These are phyloP conservation scores for Dione juno DNA, from an alignment of 2,888 invertebrate genomes.

Conservation along the genomic window DNA sequence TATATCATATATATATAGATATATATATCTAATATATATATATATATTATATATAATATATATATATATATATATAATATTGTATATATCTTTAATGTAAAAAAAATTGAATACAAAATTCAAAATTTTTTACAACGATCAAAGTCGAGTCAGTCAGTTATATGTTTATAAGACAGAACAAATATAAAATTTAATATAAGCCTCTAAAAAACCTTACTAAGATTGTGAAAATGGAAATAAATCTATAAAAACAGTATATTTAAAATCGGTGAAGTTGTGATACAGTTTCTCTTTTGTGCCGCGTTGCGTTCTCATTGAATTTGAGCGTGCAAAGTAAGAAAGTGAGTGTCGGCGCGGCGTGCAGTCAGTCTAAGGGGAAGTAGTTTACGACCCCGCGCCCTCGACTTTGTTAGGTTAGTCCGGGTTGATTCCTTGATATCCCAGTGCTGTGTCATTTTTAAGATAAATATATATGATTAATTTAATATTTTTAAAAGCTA, in stretches of 20 bases:
- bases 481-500: not conserved
- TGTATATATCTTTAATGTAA: too few relatives aligned
- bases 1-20: too few relatives aligned
- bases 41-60: too few relatives aligned
- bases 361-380: constrained; percentile 67
- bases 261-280: constrained; percentile 34
- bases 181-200: too few relatives aligned
- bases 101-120: too few relatives aligned
- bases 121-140: too few relatives aligned
- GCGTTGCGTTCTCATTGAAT: constrained; percentile 41
- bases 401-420: constrained; percentile 65
- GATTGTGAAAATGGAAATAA: constrained; percentile 14
- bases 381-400: constrained; percentile 79
- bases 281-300: constrained; percentile 36
- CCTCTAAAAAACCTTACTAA: not conserved
- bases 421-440: constrained; percentile 74
- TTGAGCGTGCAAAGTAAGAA: constrained; percentile 51
- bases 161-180: too few relatives aligned
- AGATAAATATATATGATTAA: constrained; percentile 31
- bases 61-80: too few relatives aligned
- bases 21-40: too few relatives aligned
- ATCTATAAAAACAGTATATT: constrained; percentile 26
- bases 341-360: constrained; percentile 57
- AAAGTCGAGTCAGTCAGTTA: too few relatives aligned
- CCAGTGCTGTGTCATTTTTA: constrained; percentile 53